Evolutionary conservation across 1,140 invertebrate genomes (phyloP).

Genomic region (Sesamia nonagrioides): DNA sequence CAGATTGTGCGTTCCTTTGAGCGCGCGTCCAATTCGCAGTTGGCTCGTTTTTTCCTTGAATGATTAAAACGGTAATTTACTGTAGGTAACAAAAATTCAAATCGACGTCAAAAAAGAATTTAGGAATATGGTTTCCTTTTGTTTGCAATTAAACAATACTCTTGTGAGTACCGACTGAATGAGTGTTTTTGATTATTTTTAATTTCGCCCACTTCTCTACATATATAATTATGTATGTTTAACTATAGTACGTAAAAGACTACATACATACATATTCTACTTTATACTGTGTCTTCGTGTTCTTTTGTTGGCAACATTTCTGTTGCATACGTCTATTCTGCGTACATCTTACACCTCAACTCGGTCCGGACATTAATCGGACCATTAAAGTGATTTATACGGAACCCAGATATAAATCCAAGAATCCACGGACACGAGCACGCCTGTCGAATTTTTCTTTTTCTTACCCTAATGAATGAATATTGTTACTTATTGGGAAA

Average conservation of each 20-base stretch:
- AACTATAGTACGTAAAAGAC: neutral
- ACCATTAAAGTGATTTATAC: constrained; percentile 75
- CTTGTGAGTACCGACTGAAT: neutral
- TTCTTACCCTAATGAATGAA: constrained; percentile 47
- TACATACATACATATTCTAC: neutral
- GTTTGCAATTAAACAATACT: neutral
- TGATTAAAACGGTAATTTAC: too few species aligned
- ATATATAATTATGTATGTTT: neutral
- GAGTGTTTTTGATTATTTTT: constrained; percentile 16
- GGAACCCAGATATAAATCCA: constrained; percentile 68
- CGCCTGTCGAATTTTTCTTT: constrained; percentile 65
- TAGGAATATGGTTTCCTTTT: neutral
- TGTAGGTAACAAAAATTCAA: too few species aligned
- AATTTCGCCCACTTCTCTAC: neutral
- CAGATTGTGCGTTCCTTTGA: too few species aligned
- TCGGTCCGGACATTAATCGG: constrained; percentile 65
- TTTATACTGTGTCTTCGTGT: constrained; percentile 26
- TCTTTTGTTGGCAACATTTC: constrained; percentile 55
- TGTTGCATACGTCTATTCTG: constrained; percentile 61
- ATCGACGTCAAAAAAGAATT: neutral
- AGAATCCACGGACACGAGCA: constrained; percentile 60
- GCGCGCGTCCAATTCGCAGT: too few species aligned
- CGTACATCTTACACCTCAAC: constrained; percentile 67
- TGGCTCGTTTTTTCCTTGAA: too few species aligned
- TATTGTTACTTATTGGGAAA: constrained; percentile 22